phyloP scores from a whole-genome alignment of 2,113 vertebrate genomes.

The Ancistrus triradiatus region DNA sequence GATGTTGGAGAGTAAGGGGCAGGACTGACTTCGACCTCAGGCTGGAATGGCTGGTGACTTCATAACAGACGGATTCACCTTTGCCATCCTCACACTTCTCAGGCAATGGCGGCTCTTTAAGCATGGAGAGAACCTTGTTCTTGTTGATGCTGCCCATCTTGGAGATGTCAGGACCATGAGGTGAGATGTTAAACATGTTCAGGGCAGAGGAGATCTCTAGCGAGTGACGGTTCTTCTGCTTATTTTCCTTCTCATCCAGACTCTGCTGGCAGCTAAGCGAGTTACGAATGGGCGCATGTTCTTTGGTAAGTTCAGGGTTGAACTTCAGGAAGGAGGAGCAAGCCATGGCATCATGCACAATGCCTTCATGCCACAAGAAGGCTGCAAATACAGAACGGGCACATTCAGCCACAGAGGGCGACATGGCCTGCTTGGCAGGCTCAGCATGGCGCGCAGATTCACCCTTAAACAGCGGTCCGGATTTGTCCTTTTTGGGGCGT shows the following conservation, averaged over 20 bases:
- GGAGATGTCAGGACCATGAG: conserved; percentile 96
- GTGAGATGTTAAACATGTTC: conserved; percentile 97
- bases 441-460: conserved; percentile 80
- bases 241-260: conserved; percentile 89
- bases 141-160: conserved; percentile 99
- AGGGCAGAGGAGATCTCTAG: conserved; percentile 96
- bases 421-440: conserved; percentile 97
- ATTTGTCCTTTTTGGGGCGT: conserved; percentile 95
- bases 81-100: conserved; percentile 96
- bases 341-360: conserved; percentile 98
- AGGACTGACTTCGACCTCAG: conserved; percentile 87
- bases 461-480: conserved; percentile 87
- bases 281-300: conserved; percentile 90
- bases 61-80: conserved; percentile 75
- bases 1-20: conserved; percentile 90
- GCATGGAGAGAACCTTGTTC: conserved; percentile 97
- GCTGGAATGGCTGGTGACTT: conserved; percentile 72
- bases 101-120: conserved; percentile 92
- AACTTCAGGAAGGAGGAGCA: conserved; percentile 98
- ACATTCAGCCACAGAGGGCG: conserved; percentile 94
- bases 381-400: conserved; percentile 93
- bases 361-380: conserved; percentile 96
- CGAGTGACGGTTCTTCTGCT: conserved; percentile 95
- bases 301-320: conserved; percentile 95
- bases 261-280: conserved; percentile 84